phyloP scores from a whole-genome alignment of 2,797 vertebrate species.

The Loriculus beryllinus region DNA sequence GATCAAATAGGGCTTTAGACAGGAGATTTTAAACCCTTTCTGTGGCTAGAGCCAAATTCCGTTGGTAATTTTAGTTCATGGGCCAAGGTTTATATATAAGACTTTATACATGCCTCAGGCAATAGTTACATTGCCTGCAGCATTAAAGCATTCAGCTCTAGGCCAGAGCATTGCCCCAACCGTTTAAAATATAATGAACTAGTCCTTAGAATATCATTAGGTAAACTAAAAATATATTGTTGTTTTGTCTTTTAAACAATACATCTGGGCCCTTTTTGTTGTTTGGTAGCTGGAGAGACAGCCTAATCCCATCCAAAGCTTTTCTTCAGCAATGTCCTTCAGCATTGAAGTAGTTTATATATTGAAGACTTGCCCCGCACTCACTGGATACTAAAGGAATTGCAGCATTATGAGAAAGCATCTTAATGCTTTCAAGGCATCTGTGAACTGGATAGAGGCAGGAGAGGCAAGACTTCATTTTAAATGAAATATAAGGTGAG shows the following conservation, averaged over 20 bases:
- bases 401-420: neutral
- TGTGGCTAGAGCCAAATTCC: conserved; percentile 58
- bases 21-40: conserved; percentile 55
- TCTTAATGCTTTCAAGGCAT: neutral
- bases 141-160: conserved; percentile 13
- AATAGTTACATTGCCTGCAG: neutral
- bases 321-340: neutral
- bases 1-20: conserved; percentile 49
- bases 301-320: neutral
- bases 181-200: neutral
- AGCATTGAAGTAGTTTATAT: neutral
- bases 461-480: neutral
- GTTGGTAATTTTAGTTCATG: conserved; percentile 48
- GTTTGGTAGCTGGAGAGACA: neutral
- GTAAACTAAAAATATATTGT: neutral
- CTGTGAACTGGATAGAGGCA: neutral
- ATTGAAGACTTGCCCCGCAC: neutral
- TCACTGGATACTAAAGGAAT: neutral
- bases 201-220: neutral
- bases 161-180: neutral
- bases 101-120: neutral
- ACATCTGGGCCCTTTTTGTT: neutral
- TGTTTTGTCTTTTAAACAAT: neutral
- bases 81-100: conserved; percentile 60
- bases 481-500: neutral